Evolutionary conservation across 2,797 vertebrate genomes (phyloP), one percentile per base, ranked within the genome.

Genomic region (Thaleichthys pacificus): DNA sequence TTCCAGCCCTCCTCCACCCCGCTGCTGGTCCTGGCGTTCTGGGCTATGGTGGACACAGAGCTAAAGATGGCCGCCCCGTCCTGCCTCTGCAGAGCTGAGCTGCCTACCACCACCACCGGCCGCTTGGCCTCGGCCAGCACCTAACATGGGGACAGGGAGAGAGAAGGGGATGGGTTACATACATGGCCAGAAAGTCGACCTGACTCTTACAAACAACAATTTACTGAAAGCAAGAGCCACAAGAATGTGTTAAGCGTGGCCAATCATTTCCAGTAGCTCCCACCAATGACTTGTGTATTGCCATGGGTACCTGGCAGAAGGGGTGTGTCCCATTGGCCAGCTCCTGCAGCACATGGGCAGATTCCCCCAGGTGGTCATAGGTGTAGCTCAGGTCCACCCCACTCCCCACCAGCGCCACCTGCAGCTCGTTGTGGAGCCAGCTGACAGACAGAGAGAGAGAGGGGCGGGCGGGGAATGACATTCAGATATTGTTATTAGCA

Each of bases 401-500:
- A 84, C 93, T 95, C 71, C 97, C 97, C 42, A 99, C 92, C 69
- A 98, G 76, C 11, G 95, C 95, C 65, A 99, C 95, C 42, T 91
- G 90, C 69, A 99, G 91, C 72, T 99, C 98, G 81, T 99, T 99
- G 78, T 99, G 97, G 77, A 99, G 95, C 98, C 97, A 99, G 85
- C 98, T 99, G 54, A 21, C 21, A 6, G n/a, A 19, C 0, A 1
- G 11, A 4, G 67, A 47, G 5, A 12, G 12, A n/a, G 63, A 5
- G 7, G 19, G 32, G 2, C 24, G 63, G 63, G 1, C 1, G 57
- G 57, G 57, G 57, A 58, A 14, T 11, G 12, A 47, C 42, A 14
- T 14, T 47, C 42, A 47, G 42, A 11, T 47, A 47, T 3, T 32
- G 32, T 38, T 9, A 47, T 47, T 9, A 72, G 54, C 30, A 9